Evolutionary conservation across 2,888 invertebrate species (phyloP).

Genomic region (Trisateles emortualis): DNA sequence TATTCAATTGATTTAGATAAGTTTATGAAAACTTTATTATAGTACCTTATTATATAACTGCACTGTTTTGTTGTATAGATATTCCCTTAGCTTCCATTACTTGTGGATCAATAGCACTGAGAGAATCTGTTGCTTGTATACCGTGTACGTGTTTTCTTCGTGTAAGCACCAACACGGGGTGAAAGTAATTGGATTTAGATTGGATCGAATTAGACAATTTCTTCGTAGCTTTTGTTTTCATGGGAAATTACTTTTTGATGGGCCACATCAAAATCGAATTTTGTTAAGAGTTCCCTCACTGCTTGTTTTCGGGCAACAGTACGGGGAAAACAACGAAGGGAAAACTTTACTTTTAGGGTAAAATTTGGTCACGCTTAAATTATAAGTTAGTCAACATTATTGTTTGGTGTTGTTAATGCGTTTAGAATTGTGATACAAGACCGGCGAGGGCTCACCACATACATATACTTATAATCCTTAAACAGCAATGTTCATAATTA

Average conservation of each 20-base stretch:
- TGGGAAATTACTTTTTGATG: slow-evolving; percentile 81
- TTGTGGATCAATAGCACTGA: slow-evolving; percentile 34
- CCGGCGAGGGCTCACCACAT: slow-evolving; percentile 50
- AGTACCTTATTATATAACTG: too few species aligned
- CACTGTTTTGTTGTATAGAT: neutral
- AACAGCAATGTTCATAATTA: slow-evolving; percentile 63
- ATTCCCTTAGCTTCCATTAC: neutral
- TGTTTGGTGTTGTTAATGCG: slow-evolving; percentile 48
- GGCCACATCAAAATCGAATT: slow-evolving; percentile 80
- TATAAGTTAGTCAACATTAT: slow-evolving; percentile 45
- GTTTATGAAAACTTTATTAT: too few species aligned
- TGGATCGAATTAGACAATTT: slow-evolving; percentile 81
- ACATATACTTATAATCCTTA: slow-evolving; percentile 61
- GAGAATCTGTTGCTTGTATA: slow-evolving; percentile 47
- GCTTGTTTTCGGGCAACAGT: slow-evolving; percentile 34
- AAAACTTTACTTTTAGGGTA: slow-evolving; percentile 39
- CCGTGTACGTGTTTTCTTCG: slow-evolving; percentile 54
- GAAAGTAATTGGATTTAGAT: slow-evolving; percentile 83
- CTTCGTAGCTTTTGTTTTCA: slow-evolving; percentile 76
- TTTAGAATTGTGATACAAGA: slow-evolving; percentile 60
- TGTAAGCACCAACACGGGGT: slow-evolving; percentile 65
- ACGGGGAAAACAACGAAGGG: slow-evolving; percentile 17
- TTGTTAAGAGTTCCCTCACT: slow-evolving; percentile 42
- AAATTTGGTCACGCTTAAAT: slow-evolving; percentile 42
- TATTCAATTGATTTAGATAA: too few species aligned